Evolutionary conservation across 2,113 vertebrate genomes (phyloP).

Genomic region (Candoia aspera): DNA sequence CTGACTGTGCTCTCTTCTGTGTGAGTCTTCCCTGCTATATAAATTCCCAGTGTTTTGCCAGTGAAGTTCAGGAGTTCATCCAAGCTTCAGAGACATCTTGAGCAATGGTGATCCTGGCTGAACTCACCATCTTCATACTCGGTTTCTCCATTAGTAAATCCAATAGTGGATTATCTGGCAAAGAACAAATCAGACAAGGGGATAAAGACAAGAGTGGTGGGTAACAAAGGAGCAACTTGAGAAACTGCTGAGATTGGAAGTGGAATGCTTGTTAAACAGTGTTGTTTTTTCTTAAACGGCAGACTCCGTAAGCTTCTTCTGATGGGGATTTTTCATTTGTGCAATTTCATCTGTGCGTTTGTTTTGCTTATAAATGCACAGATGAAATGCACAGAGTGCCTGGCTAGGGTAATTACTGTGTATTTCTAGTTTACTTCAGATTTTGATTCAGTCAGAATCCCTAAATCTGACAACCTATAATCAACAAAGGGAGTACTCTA

Average conservation of each 20-base stretch:
- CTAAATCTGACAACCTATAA: slow-evolving; percentile 80
- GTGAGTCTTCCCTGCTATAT: neutral
- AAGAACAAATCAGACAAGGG: neutral
- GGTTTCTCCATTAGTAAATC: neutral
- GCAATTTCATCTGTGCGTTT: slow-evolving; percentile 35
- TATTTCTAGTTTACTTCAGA: slow-evolving; percentile 76
- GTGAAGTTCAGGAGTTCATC: neutral
- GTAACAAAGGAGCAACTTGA: neutral
- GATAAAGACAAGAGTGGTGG: neutral
- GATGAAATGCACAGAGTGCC: slow-evolving; percentile 50
- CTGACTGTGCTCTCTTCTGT: neutral
- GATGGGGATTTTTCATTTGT: slow-evolving; percentile 35
- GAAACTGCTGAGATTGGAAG: neutral
- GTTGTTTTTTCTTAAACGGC: slow-evolving; percentile 10
- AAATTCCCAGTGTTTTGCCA: neutral
- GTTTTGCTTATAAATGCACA: slow-evolving; percentile 54
- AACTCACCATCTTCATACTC: neutral
- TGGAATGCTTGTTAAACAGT: neutral
- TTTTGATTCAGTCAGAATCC: slow-evolving; percentile 77
- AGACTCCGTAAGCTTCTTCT: slow-evolving; percentile 53
- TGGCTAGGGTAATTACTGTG: slow-evolving; percentile 75
- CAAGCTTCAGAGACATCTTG: neutral
- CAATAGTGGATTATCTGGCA: neutral
- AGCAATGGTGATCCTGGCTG: neutral
- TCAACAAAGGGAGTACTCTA: slow-evolving; percentile 77